These are phyloP conservation scores for Schlechtendalia chinensis DNA, from an alignment of 1,140 invertebrate genomes.

Conservation along the genomic window DNA sequence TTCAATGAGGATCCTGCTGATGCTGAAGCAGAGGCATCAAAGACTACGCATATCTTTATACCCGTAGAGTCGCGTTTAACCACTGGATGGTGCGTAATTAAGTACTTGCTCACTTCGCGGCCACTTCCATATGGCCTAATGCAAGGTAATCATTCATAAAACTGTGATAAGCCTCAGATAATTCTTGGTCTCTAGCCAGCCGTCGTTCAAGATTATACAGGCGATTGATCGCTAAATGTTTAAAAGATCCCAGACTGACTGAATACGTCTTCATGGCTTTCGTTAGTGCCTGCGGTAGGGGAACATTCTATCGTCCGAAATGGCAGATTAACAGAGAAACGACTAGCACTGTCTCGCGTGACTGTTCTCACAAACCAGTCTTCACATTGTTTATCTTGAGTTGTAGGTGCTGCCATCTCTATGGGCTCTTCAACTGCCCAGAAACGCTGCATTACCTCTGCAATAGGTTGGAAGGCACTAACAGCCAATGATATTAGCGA, in stretches of 20 bases:
- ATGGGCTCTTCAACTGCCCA: slow-evolving; percentile 25
- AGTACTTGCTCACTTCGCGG: neutral
- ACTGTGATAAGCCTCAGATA: slow-evolving; percentile 55
- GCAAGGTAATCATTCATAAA: too few species aligned
- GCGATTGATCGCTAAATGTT: slow-evolving; percentile 48
- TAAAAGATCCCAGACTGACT: slow-evolving; percentile 45
- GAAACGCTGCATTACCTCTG: slow-evolving; percentile 6
- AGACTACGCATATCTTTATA: slow-evolving; percentile 56
- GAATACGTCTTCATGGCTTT: neutral
- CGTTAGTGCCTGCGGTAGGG: neutral
- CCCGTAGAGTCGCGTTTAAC: neutral
- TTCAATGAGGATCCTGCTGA: slow-evolving; percentile 54
- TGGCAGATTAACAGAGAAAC: too few species aligned
- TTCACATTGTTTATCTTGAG: slow-evolving; percentile 10
- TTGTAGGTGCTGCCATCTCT: neutral
- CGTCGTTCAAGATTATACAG: slow-evolving; percentile 53
- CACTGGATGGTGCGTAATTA: slow-evolving; percentile 51
- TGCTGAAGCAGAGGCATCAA: slow-evolving; percentile 54
- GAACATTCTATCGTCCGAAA: neutral
- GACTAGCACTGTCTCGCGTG: neutral
- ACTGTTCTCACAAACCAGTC: neutral
- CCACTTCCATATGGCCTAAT: too few species aligned
- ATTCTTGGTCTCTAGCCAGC: slow-evolving; percentile 52
- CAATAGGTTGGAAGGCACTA: neutral
- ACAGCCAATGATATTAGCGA: neutral